These are phyloP conservation scores for Caerostris darwini DNA, from an alignment of 1,140 invertebrate species.

Conservation along the genomic window DNA sequence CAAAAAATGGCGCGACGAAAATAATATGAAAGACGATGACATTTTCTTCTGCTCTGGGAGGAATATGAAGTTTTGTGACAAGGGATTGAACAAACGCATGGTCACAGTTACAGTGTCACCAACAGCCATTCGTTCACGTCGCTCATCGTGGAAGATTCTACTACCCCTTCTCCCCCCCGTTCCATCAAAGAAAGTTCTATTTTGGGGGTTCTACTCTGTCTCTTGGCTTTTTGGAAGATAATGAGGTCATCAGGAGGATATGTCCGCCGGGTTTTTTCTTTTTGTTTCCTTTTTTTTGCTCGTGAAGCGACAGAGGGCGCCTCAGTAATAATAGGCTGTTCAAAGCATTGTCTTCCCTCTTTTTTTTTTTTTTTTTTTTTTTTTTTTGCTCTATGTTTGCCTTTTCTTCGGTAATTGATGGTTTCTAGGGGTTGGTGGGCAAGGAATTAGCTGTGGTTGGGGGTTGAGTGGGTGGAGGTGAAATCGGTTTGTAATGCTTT, in stretches of 20 bases:
- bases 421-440: constrained; percentile 31
- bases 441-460: not conserved
- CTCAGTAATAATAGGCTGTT: constrained; percentile 73
- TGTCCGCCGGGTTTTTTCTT: constrained; percentile 40
- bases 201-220: constrained; percentile 31
- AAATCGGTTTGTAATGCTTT: not conserved
- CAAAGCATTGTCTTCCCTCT: constrained; percentile 71
- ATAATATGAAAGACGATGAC: constrained; percentile 9
- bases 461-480: not conserved
- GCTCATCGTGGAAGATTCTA: not conserved
- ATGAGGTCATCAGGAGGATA: constrained; percentile 72
- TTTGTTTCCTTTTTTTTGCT: constrained; percentile 30
- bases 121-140: constrained; percentile 68
- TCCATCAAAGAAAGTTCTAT: constrained; percentile 58
- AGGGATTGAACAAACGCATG: constrained; percentile 64
- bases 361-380: no score
- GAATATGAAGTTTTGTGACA: constrained; percentile 73
- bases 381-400: constrained; percentile 59
- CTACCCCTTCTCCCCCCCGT: constrained; percentile 10
- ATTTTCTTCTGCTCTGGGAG: not conserved
- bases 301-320: constrained; percentile 51
- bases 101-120: constrained; percentile 70
- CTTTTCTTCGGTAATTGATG: constrained; percentile 65
- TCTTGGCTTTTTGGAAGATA: constrained; percentile 62
- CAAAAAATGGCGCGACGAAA: constrained; percentile 29